Percentiles rank a stretch among this genome's conserved stretches.
Evolutionary conservation across 1,140 invertebrate species (phyloP).

Genomic region (Agrypnia vestita): DNA sequence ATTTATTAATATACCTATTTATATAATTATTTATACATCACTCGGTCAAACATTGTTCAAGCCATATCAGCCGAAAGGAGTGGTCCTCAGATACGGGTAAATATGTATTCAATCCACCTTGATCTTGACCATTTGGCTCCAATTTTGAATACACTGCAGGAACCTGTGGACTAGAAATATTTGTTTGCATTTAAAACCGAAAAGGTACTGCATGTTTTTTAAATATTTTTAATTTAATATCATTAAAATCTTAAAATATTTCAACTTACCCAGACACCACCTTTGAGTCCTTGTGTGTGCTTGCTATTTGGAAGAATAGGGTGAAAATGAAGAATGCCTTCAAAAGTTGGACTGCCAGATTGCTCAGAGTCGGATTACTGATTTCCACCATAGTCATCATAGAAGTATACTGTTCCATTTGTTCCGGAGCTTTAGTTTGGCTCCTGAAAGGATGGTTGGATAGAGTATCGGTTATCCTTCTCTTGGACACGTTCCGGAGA

Average conservation of each 20-base stretch:
- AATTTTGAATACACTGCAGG: slow-evolving; percentile 20
- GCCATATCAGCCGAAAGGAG: not conserved
- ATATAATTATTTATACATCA: slow-evolving; percentile 20
- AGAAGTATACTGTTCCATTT: not conserved
- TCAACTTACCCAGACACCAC: slow-evolving; percentile 43
- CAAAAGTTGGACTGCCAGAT: slow-evolving; percentile 48
- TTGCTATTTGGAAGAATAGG: slow-evolving; percentile 49
- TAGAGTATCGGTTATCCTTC: not conserved
- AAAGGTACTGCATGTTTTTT: not conserved
- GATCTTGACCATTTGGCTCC: slow-evolving; percentile 11
- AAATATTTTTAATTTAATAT: not conserved
- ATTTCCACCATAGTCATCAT: not conserved
- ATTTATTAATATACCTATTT: not conserved
- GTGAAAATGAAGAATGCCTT: slow-evolving; percentile 53
- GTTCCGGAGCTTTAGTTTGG: not conserved
- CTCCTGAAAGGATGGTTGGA: slow-evolving; percentile 8
- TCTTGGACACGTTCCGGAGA: not conserved
- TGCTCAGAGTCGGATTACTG: slow-evolving; percentile 25
- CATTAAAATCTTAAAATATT: not conserved
- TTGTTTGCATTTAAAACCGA: not conserved
- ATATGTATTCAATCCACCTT: slow-evolving; percentile 24
- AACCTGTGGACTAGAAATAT: slow-evolving; percentile 15
- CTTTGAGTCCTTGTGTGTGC: slow-evolving; percentile 44
- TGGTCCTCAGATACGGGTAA: not conserved
- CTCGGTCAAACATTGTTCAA: slow-evolving; percentile 22